Evolutionary conservation across 2,113 vertebrate species (phyloP), one percentile per base, ranked within the genome.

Genomic region (Zosterops borbonicus): DNA sequence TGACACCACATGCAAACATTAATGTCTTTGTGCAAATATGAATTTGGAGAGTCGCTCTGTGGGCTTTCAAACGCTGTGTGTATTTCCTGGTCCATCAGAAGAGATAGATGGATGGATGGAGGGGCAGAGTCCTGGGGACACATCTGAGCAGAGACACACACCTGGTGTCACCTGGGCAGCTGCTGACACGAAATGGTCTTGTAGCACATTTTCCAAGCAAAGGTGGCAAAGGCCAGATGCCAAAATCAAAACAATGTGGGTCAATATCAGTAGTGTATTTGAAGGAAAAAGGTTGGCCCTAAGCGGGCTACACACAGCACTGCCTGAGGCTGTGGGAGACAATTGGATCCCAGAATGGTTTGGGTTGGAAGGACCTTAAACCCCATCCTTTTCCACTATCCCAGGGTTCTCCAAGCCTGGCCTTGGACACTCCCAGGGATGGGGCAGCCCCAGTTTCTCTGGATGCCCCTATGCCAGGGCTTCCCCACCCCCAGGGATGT

Each of bases 1-100:
- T 94, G 95, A 90, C 90, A 94, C 83, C 86, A n/a, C 86, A 39
- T 3, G 29, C 89, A 93, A 92, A 90, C 83, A 55, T 68, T 90
- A 75, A 89, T 62, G 73, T 52, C 77, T 89, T 87, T 42, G 90
- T 73, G 90, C 90, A 94, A 89, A 95, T 33, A 78, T 9, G 46
- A 49, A 58, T 79, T 79, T 65, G 33, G 81, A 87, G 86, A 27
- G 41, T 49, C 73, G 14, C 41, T 69, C 64, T 8, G 6, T 5
- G 67, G 86, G 80, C 59, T 95, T 80, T 58, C 47, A 28, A 79
- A 93, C 87, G 74, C 73, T 0, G 1, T 9, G 19, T 47, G 60
- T 53, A 3, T 25, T 67, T 91, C 63, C 35, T 44, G 6, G 64
- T 49, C 75, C 68, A 42, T 50, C 50, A 52, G 63, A 86, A 83